phyloP scores from a whole-genome alignment of 2,888 invertebrate genomes.

The Apoda limacodes region DNA sequence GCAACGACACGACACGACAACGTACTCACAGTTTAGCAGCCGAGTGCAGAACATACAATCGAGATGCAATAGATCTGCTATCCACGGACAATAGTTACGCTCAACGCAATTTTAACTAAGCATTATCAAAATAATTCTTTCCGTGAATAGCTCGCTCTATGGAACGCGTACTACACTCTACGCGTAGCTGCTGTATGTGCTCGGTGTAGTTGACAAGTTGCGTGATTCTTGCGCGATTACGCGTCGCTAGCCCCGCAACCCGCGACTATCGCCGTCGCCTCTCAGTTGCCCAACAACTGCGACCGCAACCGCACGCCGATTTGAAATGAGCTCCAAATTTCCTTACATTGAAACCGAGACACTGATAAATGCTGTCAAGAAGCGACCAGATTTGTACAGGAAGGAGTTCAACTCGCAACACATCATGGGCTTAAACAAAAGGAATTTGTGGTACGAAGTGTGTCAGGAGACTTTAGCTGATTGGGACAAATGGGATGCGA shows the following conservation, averaged over 20 bases:
- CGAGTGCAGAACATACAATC: no score
- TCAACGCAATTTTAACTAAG: no score
- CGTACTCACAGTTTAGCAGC: no score
- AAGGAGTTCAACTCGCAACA: slow-evolving; percentile 30
- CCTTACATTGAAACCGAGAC: slow-evolving; percentile 27
- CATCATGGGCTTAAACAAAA: slow-evolving; percentile 30
- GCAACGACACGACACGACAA: no score
- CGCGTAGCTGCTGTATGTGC: no score
- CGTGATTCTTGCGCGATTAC: slow-evolving; percentile 32
- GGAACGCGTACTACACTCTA: no score
- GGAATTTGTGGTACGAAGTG: slow-evolving; percentile 34
- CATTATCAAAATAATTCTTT: no score
- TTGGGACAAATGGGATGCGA: slow-evolving; percentile 30
- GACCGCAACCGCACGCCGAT: slow-evolving; percentile 25
- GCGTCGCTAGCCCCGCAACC: no score
- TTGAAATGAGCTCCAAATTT: slow-evolving; percentile 18
- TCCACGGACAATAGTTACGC: no score
- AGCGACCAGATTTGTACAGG: slow-evolving; percentile 32
- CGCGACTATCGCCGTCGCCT: slow-evolving; percentile 28
- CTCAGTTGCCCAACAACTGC: slow-evolving; percentile 32
- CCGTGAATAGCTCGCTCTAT: no score
- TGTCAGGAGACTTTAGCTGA: slow-evolving; percentile 30
- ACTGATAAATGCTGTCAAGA: slow-evolving; percentile 33
- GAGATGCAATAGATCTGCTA: no score
- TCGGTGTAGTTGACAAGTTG: no score